phyloP scores from a whole-genome alignment of 2,797 vertebrate genomes.

The Enteromius paludinosus region DNA sequence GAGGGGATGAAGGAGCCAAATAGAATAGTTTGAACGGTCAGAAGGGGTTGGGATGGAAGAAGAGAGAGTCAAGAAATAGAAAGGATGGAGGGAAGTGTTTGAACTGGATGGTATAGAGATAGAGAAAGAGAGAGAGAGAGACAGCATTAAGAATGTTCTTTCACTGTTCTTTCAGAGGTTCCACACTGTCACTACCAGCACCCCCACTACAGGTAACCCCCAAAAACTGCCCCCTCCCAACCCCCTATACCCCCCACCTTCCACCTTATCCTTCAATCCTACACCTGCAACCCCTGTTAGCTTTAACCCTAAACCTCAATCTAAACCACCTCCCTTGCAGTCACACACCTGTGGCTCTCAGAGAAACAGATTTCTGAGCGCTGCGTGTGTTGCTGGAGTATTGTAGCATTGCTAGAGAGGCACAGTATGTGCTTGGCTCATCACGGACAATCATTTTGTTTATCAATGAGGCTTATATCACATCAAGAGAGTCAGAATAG shows the following conservation, averaged over 20 bases:
- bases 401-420: slow-evolving; percentile 63
- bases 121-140: slow-evolving; percentile 5
- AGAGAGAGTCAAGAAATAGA: slow-evolving; percentile 8
- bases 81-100: slow-evolving; percentile 13
- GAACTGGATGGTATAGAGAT: slow-evolving; percentile 19
- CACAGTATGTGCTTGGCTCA: slow-evolving; percentile 23
- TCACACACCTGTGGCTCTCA: slow-evolving; percentile 39
- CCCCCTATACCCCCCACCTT: slow-evolving; percentile 43
- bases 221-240: slow-evolving; percentile 66
- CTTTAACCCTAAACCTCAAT: slow-evolving; percentile 49
- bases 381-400: slow-evolving; percentile 67
- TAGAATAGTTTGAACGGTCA: background rate
- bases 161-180: slow-evolving; percentile 85
- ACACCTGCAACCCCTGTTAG: slow-evolving; percentile 54
- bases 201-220: slow-evolving; percentile 83
- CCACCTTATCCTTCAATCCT: slow-evolving; percentile 22
- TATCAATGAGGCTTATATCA: background rate
- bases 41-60: background rate
- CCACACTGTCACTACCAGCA: slow-evolving; percentile 83
- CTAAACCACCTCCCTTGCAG: slow-evolving; percentile 35
- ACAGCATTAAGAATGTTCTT: slow-evolving; percentile 71
- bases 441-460: slow-evolving; percentile 24
- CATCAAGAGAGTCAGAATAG: background rate
- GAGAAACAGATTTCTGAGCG: slow-evolving; percentile 20
- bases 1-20: slow-evolving; percentile 17